Conservation (phyloP, 2,888 invertebrate genomes). For the Anoplius nigerrimus region DNA sequence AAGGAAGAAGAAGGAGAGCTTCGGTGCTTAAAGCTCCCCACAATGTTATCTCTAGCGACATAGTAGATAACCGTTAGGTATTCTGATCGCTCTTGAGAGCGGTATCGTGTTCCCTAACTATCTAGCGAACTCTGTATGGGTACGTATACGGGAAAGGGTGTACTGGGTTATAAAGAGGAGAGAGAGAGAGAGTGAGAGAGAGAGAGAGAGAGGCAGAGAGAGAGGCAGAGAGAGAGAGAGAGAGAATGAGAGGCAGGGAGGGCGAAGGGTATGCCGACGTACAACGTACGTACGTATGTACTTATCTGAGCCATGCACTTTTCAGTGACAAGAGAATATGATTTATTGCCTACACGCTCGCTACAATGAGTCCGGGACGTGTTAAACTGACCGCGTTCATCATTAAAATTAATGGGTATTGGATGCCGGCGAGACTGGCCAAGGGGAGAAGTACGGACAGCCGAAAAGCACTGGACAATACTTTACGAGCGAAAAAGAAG, state of each 20-base stretch:
- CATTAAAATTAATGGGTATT: conserved; percentile 71
- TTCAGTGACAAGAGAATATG: conserved; percentile 57
- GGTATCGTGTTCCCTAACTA: conserved; percentile 42
- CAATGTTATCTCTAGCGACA: conserved; percentile 22
- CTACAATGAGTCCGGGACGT: conserved; percentile 60
- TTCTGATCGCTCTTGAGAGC: conserved; percentile 42
- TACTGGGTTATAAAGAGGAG: neutral
- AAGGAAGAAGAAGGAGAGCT: conserved; percentile 4
- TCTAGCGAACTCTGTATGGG: conserved; percentile 17
- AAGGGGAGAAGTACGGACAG: conserved; percentile 9
- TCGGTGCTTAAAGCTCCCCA: conserved; percentile 10
- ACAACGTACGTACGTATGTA: conserved; percentile 42
- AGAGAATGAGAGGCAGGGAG: too few relatives aligned
- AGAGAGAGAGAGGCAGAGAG: conserved; percentile 6
- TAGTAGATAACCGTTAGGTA: conserved; percentile 27
- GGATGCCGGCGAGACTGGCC: conserved; percentile 54
- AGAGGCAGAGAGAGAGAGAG: conserved; percentile 32
- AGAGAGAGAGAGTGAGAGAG: neutral
- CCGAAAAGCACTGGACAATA: conserved; percentile 7
- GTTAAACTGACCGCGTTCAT: conserved; percentile 66
- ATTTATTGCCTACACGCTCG: conserved; percentile 54
- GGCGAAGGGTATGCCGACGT: conserved; percentile 35
- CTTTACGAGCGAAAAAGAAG: conserved; percentile 23
- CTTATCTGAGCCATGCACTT: conserved; percentile 59
- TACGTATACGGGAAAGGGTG: conserved; percentile 22